These are phyloP conservation scores for Eustalomyia histrio DNA, from an alignment of 2,888 invertebrate species.

Conservation along the genomic window DNA sequence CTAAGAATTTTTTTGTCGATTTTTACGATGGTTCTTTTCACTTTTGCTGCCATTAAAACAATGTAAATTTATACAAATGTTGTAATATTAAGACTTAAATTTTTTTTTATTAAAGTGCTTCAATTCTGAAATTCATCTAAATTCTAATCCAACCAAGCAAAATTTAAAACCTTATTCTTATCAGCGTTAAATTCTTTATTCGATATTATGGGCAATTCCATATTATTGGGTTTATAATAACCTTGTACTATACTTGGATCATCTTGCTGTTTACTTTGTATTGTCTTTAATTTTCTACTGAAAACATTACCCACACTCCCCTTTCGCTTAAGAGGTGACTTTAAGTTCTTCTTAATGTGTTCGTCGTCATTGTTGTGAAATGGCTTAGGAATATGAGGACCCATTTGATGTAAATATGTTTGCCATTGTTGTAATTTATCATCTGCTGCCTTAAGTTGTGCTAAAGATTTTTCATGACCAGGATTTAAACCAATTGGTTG, in stretches of 20 bases:
- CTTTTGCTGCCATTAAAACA: too few relatives aligned
- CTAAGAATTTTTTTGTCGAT: too few relatives aligned
- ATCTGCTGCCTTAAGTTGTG: slow-evolving; percentile 76
- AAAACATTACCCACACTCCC: slow-evolving; percentile 69
- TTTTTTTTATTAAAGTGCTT: slow-evolving; percentile 28
- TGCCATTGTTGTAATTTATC: slow-evolving; percentile 78
- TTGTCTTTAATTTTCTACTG: slow-evolving; percentile 68
- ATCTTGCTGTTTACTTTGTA: slow-evolving; percentile 68
- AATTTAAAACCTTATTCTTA: slow-evolving; percentile 73
- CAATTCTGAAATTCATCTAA: background rate
- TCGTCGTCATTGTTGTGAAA: slow-evolving; percentile 58
- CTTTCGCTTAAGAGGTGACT: slow-evolving; percentile 64
- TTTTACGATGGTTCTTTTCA: too few relatives aligned
- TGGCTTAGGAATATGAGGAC: slow-evolving; percentile 64
- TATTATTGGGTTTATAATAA: slow-evolving; percentile 72
- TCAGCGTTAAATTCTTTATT: slow-evolving; percentile 58
- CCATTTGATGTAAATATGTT: slow-evolving; percentile 74
- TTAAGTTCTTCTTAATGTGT: slow-evolving; percentile 65
- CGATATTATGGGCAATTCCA: slow-evolving; percentile 70
- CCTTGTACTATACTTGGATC: slow-evolving; percentile 63
- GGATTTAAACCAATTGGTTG: slow-evolving; percentile 84
- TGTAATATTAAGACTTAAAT: too few relatives aligned
- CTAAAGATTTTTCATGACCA: slow-evolving; percentile 80
- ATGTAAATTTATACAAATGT: too few relatives aligned
- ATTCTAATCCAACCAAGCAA: slow-evolving; percentile 76